phyloP scores from a whole-genome alignment of 1,140 invertebrate genomes.

The Mycetomoellerius zeteki region DNA sequence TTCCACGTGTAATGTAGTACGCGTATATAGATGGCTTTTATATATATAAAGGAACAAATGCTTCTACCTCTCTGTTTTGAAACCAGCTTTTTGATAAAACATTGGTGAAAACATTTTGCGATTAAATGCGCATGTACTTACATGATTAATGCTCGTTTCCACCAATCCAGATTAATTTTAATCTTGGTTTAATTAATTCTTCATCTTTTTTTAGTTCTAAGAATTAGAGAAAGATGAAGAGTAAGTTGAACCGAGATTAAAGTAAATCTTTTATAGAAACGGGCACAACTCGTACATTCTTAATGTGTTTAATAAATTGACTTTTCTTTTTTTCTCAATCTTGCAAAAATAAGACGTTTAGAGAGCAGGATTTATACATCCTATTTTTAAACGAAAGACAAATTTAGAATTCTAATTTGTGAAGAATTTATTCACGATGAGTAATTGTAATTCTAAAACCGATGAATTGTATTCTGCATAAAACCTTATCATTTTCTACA shows the following conservation, averaged over 20 bases:
- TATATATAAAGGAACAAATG: neutral
- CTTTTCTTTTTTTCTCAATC: neutral
- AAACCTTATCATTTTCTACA: conserved; percentile 12
- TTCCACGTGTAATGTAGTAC: conserved; percentile 30
- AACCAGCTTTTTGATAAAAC: neutral
- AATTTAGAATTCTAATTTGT: neutral
- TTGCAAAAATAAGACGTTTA: neutral
- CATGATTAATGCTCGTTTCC: neutral
- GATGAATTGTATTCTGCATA: neutral
- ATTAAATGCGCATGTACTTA: neutral
- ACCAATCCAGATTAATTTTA: too few relatives aligned
- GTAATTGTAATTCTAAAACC: neutral
- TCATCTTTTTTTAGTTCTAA: too few relatives aligned
- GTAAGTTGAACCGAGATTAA: too few relatives aligned
- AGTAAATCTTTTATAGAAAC: too few relatives aligned
- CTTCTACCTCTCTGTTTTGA: neutral
- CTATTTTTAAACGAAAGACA: neutral
- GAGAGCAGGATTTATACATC: neutral
- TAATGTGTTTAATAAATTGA: neutral
- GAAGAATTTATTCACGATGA: neutral
- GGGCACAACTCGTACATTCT: neutral
- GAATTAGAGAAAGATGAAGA: too few relatives aligned
- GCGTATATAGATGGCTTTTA: neutral
- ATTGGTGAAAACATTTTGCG: neutral
- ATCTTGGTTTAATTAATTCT: too few relatives aligned